Evolutionary conservation across 2,113 vertebrate species (phyloP).

Genomic region (Machaerirhynchus nigripectus): DNA sequence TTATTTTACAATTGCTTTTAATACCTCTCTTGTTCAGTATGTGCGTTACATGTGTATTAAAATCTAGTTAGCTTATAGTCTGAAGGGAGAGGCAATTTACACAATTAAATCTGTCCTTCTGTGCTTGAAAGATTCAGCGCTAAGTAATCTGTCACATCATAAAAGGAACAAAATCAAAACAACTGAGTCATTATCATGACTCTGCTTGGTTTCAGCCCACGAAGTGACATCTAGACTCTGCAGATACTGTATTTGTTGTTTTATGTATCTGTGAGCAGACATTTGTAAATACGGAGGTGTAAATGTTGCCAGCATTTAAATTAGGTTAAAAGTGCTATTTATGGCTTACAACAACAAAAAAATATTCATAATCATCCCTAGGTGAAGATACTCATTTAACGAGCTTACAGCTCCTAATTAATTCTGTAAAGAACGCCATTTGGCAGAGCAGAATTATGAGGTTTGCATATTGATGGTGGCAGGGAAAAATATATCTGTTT

Average conservation of each 20-base stretch:
- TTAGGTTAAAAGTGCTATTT: constrained; percentile 52
- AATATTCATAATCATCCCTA: constrained; percentile 59
- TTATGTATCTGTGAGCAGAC: constrained; percentile 24
- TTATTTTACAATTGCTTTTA: not conserved
- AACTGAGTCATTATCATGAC: constrained; percentile 10
- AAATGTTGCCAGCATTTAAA: constrained; percentile 60
- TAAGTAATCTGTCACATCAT: not conserved
- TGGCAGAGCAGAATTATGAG: constrained; percentile 69
- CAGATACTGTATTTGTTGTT: constrained; percentile 22
- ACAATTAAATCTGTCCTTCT: not conserved
- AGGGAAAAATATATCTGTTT: constrained; percentile 67
- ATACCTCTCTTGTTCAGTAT: not conserved
- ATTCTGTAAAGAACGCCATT: constrained; percentile 68
- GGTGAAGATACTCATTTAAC: constrained; percentile 68
- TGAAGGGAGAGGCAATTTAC: not conserved
- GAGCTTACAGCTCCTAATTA: constrained; percentile 71
- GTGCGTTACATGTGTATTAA: not conserved
- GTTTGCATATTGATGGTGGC: constrained; percentile 70
- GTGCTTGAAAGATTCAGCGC: not conserved
- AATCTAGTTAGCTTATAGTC: not conserved
- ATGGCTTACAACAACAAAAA: constrained; percentile 48
- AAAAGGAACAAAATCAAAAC: constrained; percentile 8
- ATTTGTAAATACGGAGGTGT: constrained; percentile 35
- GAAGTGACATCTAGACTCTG: not conserved
- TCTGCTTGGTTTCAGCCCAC: constrained; percentile 5